Evolutionary conservation across 2,797 vertebrate genomes (phyloP).

Genomic region (Phoebastria nigripes): DNA sequence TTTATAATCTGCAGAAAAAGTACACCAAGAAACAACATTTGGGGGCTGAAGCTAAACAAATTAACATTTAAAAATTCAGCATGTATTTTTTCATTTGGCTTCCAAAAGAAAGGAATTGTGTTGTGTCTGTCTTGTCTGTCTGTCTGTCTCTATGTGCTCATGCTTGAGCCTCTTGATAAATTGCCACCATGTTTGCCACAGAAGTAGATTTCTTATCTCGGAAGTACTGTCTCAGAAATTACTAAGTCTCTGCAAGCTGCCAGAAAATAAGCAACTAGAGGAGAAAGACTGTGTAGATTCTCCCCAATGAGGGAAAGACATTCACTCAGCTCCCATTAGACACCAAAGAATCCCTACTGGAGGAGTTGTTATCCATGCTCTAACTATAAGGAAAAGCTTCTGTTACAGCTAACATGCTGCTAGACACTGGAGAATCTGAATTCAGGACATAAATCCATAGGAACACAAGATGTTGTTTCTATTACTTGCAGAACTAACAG

Average conservation of each 20-base stretch:
- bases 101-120: not conserved
- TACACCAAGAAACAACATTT: not conserved
- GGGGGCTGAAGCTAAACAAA: not conserved
- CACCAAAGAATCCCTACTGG: not conserved
- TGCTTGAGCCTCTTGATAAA: not conserved
- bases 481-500: not conserved
- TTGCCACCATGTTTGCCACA: not conserved
- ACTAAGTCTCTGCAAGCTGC: not conserved
- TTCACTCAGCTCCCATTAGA: not conserved
- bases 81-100: not conserved
- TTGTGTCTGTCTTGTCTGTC: not conserved
- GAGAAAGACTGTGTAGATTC: not conserved
- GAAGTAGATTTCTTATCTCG: not conserved
- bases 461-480: not conserved
- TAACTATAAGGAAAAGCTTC: not conserved
- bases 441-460: not conserved
- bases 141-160: not conserved
- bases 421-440: not conserved
- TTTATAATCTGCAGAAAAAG: not conserved
- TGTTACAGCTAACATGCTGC: not conserved
- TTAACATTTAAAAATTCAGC: not conserved
- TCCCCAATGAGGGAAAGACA: not conserved
- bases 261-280: not conserved
- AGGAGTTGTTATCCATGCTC: not conserved
- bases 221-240: not conserved